Base-by-base conservation (phyloP, 2,797 vertebrate genomes). In the Malacoctenus gilli region DNA sequence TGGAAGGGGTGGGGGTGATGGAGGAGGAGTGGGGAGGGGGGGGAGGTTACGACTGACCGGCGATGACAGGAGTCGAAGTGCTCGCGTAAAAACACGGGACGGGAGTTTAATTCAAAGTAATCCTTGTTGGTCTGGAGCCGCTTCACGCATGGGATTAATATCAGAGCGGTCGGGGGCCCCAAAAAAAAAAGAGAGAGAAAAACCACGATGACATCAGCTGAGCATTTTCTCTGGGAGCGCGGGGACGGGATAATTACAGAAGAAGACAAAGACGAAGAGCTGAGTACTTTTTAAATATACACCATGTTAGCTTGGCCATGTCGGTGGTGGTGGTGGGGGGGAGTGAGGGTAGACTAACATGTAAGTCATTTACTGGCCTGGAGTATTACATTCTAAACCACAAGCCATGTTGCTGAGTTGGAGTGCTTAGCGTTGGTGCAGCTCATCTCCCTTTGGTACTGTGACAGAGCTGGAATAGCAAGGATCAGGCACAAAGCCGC, bases 211-310 rank as follows among this genome's bases (percentile, higher is more conserved):
- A 92, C 89, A 89, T 91, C 89, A 91, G 83, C 74, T 68, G 69
- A 82, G 81, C 73, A 50, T 86, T 87, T 90, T 87, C 84, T 82
- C 80, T 72, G 77, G 85, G 77, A 77, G 72, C 77, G n/a, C 42
- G 72, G 84, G 73, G 75, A 81, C 54, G 58, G 83, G 83, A 89
- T 90, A 91, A 89, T 88, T 89, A 86, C 83, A 89, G 86, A 89
- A 87, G 87, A 81, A 79, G 76, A 83, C 81, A 83, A 77, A 89
- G 81, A 87, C 80, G 68, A 83, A 87, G 73, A 75, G 85, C 76
- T 81, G 80, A 90, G 86, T 85, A 69, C 85, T 88, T 89, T 90
- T 92, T 91, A 89, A 89, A 88, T 87, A 91, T 86, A 91, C 84
- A 68, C 69, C 82, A 59, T 68, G 79, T 74, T 79, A 68, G 75